Conservation (phyloP, 2,797 vertebrate genomes). For the Sciurus vulgaris region DNA sequence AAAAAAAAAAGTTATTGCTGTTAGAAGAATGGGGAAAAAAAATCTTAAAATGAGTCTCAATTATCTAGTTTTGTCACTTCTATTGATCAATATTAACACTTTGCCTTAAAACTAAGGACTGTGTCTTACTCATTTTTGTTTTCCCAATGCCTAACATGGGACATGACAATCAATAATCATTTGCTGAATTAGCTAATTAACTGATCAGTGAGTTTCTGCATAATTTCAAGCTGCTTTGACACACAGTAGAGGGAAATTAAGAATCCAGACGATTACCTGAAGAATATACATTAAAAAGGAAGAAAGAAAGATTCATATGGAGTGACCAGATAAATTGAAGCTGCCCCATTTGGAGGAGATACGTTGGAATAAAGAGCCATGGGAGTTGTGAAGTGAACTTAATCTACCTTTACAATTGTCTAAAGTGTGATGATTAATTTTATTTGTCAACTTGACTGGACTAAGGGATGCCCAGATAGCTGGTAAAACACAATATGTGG, state of each 20-base stretch:
- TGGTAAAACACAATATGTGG: neutral
- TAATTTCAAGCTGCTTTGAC: constrained; percentile 35
- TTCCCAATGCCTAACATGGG: constrained; percentile 31
- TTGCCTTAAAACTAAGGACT: constrained; percentile 56
- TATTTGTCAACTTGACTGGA: neutral
- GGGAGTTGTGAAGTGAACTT: neutral
- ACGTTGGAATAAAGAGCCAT: neutral
- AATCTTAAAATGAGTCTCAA: neutral
- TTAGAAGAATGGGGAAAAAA: neutral
- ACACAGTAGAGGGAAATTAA: constrained; percentile 53
- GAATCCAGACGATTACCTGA: neutral
- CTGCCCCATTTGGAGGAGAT: constrained; percentile 28
- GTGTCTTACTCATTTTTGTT: constrained; percentile 58
- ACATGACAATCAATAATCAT: constrained; percentile 15
- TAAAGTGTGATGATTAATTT: neutral
- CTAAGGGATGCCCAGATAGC: neutral
- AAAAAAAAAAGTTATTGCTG: neutral
- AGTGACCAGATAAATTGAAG: constrained; percentile 28
- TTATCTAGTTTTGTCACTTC: constrained; percentile 16
- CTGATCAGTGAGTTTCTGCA: constrained; percentile 12
- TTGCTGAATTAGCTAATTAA: constrained; percentile 55
- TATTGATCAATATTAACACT: constrained; percentile 15
- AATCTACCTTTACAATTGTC: neutral
- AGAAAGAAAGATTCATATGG: constrained; percentile 24
- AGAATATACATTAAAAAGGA: neutral